Percentiles rank a stretch among this genome's conserved stretches.
Evolutionary conservation across 2,797 vertebrate species (phyloP).

Genomic region (Rousettus madagascariensis): DNA sequence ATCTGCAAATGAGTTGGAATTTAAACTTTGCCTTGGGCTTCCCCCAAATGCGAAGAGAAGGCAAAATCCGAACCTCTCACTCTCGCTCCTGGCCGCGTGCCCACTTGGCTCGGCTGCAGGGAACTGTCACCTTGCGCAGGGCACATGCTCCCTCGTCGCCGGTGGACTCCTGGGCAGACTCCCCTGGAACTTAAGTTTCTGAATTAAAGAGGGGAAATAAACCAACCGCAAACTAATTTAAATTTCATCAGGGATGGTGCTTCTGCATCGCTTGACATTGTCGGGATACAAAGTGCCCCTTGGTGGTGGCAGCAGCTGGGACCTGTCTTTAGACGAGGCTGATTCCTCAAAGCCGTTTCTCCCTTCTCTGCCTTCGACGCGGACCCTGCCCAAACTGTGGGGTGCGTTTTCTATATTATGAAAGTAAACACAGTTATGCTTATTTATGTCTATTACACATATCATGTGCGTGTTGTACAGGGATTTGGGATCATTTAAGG

Average conservation of each 20-base stretch:
- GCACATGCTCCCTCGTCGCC: not conserved
- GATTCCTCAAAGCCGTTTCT: not conserved
- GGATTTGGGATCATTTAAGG: not conserved
- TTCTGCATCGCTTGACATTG: not conserved
- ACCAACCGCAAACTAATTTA: not conserved
- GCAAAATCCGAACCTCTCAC: not conserved
- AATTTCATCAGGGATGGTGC: not conserved
- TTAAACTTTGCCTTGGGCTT: slow-evolving; percentile 23
- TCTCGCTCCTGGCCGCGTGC: not conserved
- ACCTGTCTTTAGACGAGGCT: too few relatives aligned
- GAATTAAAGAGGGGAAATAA: not conserved
- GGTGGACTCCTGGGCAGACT: not conserved
- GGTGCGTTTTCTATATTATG: too few relatives aligned
- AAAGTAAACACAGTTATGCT: rapidly evolving
- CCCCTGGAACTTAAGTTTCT: not conserved
- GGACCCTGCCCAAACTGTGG: rapidly evolving
- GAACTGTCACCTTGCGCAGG: rapidly evolving
- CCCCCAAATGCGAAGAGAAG: not conserved
- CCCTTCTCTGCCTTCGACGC: not conserved
- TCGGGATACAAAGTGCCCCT: not conserved
- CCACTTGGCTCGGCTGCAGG: not conserved
- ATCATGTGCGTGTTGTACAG: not conserved
- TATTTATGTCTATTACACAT: too few relatives aligned
- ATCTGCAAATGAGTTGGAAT: not conserved
- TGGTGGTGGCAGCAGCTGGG: not conserved